These are phyloP conservation scores for Danio tinwini DNA, from an alignment of 2,797 vertebrate genomes.

Conservation along the genomic window DNA sequence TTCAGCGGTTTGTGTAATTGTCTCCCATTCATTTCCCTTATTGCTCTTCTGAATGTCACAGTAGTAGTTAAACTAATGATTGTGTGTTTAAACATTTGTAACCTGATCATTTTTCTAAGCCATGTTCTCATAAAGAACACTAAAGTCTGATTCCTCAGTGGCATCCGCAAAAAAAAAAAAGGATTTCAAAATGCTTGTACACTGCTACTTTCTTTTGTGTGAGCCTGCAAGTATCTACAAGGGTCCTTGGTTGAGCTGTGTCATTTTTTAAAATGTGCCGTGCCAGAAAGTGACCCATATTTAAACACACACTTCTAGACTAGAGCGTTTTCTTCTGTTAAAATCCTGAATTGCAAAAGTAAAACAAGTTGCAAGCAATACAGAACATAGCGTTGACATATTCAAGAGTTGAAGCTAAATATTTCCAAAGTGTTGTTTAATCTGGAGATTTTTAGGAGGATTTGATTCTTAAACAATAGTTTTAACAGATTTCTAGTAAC, in stretches of 20 bases:
- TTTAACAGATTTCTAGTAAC: too few species aligned
- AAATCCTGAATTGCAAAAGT: not conserved
- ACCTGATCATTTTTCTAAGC: not conserved
- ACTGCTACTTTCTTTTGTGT: not conserved
- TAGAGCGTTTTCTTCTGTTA: not conserved
- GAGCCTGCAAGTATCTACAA: not conserved
- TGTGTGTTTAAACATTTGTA: conserved; percentile 3
- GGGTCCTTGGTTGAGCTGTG: not conserved
- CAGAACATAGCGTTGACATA: too few species aligned
- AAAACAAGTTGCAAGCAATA: conserved; percentile 4
- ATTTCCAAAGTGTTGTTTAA: too few species aligned
- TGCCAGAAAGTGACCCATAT: not conserved
- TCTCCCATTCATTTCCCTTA: not conserved
- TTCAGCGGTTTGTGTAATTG: conserved; percentile 26
- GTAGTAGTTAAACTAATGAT: not conserved
- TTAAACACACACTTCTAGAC: not conserved
- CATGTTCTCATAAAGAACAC: not conserved
- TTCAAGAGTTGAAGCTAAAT: too few species aligned
- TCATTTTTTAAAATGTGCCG: not conserved
- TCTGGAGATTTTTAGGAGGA: too few species aligned
- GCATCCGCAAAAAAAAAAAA: not conserved
- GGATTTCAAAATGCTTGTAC: not conserved
- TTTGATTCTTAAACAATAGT: too few species aligned
- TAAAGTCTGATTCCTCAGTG: not conserved
- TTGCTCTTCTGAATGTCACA: not conserved